phyloP scores from a whole-genome alignment of 2,888 invertebrate genomes.

The Rhyacophila evoluta region DNA sequence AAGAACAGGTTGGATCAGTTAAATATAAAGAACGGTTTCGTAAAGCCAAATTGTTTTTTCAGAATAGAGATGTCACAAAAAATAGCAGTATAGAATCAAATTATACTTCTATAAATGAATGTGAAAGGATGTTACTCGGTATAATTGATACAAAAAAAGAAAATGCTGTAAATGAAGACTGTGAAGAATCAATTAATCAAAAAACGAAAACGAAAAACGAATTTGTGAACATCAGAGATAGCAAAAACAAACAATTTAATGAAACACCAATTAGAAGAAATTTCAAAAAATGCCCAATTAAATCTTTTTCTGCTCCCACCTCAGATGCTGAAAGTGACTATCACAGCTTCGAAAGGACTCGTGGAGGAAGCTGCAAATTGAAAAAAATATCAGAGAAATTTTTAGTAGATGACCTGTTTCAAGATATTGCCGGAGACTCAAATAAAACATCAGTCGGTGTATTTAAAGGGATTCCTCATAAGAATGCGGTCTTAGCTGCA shows the following conservation, averaged over 20 bases:
- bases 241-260: conserved; percentile 26
- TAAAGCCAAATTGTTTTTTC: conserved; percentile 67
- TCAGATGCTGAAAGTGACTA: conserved; percentile 52
- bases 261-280: neutral
- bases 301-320: conserved; percentile 52
- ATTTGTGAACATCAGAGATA: neutral
- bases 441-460: conserved; percentile 67
- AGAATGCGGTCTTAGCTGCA: conserved; percentile 68
- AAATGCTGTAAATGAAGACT: neutral
- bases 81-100: conserved; percentile 58
- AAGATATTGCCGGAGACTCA: conserved; percentile 65
- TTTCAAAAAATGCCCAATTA: conserved; percentile 32
- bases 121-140: conserved; percentile 61
- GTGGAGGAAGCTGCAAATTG: conserved; percentile 57
- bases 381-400: conserved; percentile 70
- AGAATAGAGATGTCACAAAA: conserved; percentile 66
- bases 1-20: conserved; percentile 32
- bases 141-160: conserved; percentile 44
- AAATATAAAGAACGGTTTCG: conserved; percentile 68
- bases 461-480: conserved; percentile 69
- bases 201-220: neutral
- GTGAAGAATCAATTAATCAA: neutral
- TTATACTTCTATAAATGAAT: conserved; percentile 64
- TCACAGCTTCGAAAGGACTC: conserved; percentile 32
- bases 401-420: conserved; percentile 67